These are phyloP conservation scores for Eremobia ochroleuca DNA, from an alignment of 2,888 invertebrate species.

Conservation along the genomic window DNA sequence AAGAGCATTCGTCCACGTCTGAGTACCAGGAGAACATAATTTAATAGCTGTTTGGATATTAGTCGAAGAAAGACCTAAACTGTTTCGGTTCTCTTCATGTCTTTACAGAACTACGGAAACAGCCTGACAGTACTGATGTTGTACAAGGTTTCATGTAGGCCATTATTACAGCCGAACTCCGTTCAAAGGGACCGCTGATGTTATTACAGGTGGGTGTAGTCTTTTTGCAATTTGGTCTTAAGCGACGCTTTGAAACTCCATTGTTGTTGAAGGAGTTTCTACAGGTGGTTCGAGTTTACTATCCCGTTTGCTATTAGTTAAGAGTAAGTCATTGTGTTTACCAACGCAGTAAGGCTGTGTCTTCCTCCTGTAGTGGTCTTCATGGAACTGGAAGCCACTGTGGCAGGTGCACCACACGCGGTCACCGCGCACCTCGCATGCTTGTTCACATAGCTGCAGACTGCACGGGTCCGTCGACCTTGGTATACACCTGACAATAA, in stretches of 20 bases:
- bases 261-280: background rate
- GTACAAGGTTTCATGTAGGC: background rate
- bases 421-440: slow-evolving; percentile 92
- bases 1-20: slow-evolving; percentile 91
- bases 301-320: background rate
- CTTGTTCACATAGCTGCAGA: slow-evolving; percentile 92
- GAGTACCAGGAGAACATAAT: slow-evolving; percentile 46
- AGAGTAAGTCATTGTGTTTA: slow-evolving; percentile 63
- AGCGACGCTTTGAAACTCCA: too few relatives aligned
- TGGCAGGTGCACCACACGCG: slow-evolving; percentile 93
- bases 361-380: slow-evolving; percentile 90
- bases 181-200: too few relatives aligned
- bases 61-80: background rate
- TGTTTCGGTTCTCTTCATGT: background rate
- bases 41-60: background rate
- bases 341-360: slow-evolving; percentile 92
- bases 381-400: slow-evolving; percentile 91
- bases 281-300: background rate
- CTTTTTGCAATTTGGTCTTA: background rate
- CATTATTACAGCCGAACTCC: background rate
- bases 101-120: background rate
- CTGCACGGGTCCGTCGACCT: slow-evolving; percentile 92
- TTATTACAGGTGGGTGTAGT: background rate
- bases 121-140: too few relatives aligned
- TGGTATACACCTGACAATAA: slow-evolving; percentile 92